Evolutionary conservation across 1,140 invertebrate genomes (phyloP).

Genomic region (Drosophila ercepeae): DNA sequence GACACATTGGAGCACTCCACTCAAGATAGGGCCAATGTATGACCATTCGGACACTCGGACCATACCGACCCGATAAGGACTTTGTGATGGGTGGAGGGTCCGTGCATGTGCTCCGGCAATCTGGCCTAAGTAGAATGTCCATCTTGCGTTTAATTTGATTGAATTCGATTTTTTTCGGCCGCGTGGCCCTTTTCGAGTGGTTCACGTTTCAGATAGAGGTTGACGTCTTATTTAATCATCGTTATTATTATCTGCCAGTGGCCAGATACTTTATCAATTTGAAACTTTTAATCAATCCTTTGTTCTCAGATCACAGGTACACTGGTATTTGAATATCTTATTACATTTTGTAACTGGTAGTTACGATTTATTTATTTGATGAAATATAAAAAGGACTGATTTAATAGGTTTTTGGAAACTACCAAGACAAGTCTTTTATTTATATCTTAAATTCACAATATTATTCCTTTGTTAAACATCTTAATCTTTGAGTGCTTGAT

Average conservation of each 20-base stretch:
- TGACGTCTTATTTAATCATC: constrained; percentile 13
- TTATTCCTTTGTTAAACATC: neutral
- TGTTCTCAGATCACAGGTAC: neutral
- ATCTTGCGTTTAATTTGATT: constrained; percentile 33
- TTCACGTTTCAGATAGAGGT: constrained; percentile 22
- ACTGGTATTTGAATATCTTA: neutral
- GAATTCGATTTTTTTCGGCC: constrained; percentile 22
- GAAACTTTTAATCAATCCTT: neutral
- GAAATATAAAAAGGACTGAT: neutral
- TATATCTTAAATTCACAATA: too few species aligned
- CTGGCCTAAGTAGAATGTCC: constrained; percentile 21
- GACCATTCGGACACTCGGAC: constrained; percentile 27
- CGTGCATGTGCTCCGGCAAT: constrained; percentile 41
- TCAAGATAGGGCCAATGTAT: constrained; percentile 57
- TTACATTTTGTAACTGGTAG: neutral
- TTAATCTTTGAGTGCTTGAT: neutral
- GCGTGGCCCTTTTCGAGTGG: constrained; percentile 20
- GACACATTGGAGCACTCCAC: constrained; percentile 49
- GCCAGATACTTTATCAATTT: constrained; percentile 2
- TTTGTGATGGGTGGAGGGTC: constrained; percentile 4
- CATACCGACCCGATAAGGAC: constrained; percentile 24
- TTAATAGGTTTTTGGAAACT: neutral
- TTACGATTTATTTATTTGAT: too few species aligned
- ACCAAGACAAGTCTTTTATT: too few species aligned
- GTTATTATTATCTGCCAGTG: constrained; percentile 1